phyloP scores from a whole-genome alignment of 2,797 vertebrate genomes.

The Sebastes hubbsi region DNA sequence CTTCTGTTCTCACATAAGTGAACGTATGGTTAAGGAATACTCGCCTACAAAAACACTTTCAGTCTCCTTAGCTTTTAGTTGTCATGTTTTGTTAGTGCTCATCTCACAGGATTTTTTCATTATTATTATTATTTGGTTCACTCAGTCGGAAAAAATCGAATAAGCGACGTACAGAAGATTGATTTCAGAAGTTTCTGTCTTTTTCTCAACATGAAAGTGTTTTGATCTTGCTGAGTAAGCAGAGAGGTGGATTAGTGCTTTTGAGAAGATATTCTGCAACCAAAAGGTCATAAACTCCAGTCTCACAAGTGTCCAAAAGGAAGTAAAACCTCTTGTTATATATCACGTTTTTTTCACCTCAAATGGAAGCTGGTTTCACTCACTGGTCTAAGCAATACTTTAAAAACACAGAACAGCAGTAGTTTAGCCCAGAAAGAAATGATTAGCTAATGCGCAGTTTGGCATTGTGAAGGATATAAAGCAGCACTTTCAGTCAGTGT shows the following conservation, averaged over 20 bases:
- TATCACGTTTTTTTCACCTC: not conserved
- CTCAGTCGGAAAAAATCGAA: not conserved
- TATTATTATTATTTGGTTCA: not conserved
- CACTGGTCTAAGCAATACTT: not conserved
- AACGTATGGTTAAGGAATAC: constrained; percentile 79
- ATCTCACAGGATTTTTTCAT: not conserved
- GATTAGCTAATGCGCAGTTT: not conserved
- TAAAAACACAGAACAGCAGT: not conserved
- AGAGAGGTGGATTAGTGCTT: not conserved
- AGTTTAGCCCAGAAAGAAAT: not conserved
- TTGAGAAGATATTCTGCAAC: not conserved
- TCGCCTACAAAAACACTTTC: not conserved
- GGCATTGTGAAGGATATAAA: constrained; percentile 90
- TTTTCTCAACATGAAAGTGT: not conserved
- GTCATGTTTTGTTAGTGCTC: not conserved
- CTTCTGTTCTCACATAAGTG: constrained; percentile 99
- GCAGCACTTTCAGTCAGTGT: constrained; percentile 97
- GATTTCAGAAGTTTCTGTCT: not conserved
- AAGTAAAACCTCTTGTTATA: not conserved
- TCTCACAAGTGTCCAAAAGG: not conserved
- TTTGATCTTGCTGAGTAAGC: not conserved
- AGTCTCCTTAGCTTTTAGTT: not conserved
- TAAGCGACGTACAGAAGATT: not conserved
- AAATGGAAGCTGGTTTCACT: not conserved
- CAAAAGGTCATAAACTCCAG: not conserved